Conservation (phyloP, 2,888 invertebrate genomes). For the Flexamia atlantica region DNA sequence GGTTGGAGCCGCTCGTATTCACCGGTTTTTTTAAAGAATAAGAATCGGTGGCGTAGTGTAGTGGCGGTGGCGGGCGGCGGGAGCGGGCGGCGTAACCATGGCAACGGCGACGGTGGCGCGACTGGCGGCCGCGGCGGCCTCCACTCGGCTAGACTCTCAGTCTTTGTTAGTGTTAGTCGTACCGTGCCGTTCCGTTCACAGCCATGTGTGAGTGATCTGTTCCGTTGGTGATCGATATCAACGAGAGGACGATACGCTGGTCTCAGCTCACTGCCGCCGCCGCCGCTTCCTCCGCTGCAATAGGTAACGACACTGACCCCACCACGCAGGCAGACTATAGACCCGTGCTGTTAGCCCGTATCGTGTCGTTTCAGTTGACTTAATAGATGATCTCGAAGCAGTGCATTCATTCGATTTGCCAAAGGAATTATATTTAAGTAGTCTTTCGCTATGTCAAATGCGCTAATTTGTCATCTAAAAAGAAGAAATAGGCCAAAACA, state of each 20-base stretch:
- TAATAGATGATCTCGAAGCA: no score
- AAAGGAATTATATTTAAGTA: no score
- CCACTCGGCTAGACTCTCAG: constrained; percentile 26
- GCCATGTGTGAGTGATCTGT: constrained; percentile 34
- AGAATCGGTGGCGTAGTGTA: not conserved
- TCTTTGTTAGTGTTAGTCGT: constrained; percentile 41
- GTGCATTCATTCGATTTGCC: no score
- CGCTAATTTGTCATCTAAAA: no score
- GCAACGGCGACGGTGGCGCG: constrained; percentile 22
- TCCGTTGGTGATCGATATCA: constrained; percentile 25
- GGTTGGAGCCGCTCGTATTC: not conserved
- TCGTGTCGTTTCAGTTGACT: not conserved
- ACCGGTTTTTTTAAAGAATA: constrained; percentile 7
- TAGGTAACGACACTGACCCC: no score
- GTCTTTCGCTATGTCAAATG: no score
- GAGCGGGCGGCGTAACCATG: constrained; percentile 35
- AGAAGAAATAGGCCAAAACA: no score
- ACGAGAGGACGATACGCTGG: constrained; percentile 13
- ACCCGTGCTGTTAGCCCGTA: not conserved
- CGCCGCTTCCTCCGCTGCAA: not conserved
- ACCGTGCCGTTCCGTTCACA: constrained; percentile 24
- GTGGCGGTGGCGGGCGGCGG: not conserved
- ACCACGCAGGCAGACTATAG: no score
- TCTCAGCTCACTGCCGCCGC: not conserved
- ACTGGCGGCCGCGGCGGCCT: not conserved